Percentiles rank a stretch among this genome's conserved stretches.
Conservation (phyloP, 1,140 invertebrate genomes). For the Coptotermes formosanus region DNA sequence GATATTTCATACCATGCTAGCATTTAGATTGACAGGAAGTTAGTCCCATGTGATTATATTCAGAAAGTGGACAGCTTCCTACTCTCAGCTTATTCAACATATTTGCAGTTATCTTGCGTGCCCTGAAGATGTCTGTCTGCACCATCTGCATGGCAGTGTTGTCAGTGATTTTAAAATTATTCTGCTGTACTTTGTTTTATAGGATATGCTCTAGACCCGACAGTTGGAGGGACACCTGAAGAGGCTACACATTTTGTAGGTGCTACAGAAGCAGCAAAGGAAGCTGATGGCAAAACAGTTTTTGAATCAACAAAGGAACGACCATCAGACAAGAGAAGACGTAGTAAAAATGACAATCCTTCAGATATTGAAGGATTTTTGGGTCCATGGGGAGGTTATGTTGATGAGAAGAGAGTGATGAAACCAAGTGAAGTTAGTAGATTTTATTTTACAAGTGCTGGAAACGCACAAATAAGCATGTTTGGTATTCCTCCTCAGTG, state of each 20-base stretch:
- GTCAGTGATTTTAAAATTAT: no score
- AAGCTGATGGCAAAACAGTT: slow-evolving; percentile 75
- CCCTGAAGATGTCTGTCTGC: no score
- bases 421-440: slow-evolving; percentile 73
- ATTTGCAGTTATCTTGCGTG: no score
- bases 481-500: no score
- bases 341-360: slow-evolving; percentile 87
- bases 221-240: slow-evolving; percentile 65
- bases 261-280: slow-evolving; percentile 59
- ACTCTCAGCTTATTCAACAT: no score
- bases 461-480: no score
- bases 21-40: no score
- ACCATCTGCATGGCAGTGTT: no score
- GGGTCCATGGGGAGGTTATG: slow-evolving; percentile 95
- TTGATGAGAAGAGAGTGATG: slow-evolving; percentile 84
- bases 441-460: not conserved
- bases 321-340: slow-evolving; percentile 83
- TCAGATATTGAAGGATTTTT: slow-evolving; percentile 92
- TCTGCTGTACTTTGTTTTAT: slow-evolving; percentile 31
- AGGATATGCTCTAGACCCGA: slow-evolving; percentile 95
- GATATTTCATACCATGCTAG: no score
- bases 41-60: no score
- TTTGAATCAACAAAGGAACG: slow-evolving; percentile 79
- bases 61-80: no score
- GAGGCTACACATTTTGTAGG: slow-evolving; percentile 69